Conservation (phyloP, 2,888 invertebrate genomes). For the Drosophila mettleri region DNA sequence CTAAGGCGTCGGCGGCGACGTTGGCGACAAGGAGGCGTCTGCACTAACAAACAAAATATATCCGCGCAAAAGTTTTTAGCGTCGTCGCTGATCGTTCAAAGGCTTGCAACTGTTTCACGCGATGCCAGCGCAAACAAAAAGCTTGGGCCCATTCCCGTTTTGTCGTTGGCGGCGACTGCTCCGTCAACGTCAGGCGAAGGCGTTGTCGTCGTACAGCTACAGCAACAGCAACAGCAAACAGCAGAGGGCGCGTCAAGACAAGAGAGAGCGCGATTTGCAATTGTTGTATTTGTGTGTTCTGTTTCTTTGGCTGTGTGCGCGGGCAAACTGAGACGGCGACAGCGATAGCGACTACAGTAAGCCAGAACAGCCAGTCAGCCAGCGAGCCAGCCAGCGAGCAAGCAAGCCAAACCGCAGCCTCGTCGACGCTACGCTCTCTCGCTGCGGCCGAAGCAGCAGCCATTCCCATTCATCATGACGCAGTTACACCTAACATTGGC, state of each 20-base stretch:
- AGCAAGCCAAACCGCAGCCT: constrained; percentile 35
- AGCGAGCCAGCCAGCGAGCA: constrained; percentile 16
- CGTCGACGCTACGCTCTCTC: constrained; percentile 10
- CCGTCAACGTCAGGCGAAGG: constrained; percentile 40
- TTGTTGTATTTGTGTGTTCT: constrained; percentile 43
- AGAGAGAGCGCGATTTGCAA: constrained; percentile 54
- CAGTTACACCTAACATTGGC: constrained; percentile 58
- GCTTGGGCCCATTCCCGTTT: constrained; percentile 70
- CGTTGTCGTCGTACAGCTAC: constrained; percentile 31
- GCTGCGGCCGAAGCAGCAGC: constrained; percentile 37
- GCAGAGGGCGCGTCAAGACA: constrained; percentile 65
- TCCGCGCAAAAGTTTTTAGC: constrained; percentile 83
- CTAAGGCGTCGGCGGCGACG: constrained; percentile 49
- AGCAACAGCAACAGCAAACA: constrained; percentile 21
- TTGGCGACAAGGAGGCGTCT: constrained; percentile 59
- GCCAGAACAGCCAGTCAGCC: constrained; percentile 18
- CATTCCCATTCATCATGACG: constrained; percentile 63
- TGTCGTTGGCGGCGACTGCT: constrained; percentile 57
- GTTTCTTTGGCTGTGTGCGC: constrained; percentile 34
- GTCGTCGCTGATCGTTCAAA: constrained; percentile 84
- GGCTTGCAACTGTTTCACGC: constrained; percentile 84
- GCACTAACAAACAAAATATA: constrained; percentile 70
- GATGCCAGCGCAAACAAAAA: constrained; percentile 80
- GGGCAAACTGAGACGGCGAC: constrained; percentile 58
- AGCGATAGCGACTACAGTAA: constrained; percentile 23